These are phyloP conservation scores for Jaculus jaculus DNA, from an alignment of 2,113 vertebrate genomes.

Conservation along the genomic window DNA sequence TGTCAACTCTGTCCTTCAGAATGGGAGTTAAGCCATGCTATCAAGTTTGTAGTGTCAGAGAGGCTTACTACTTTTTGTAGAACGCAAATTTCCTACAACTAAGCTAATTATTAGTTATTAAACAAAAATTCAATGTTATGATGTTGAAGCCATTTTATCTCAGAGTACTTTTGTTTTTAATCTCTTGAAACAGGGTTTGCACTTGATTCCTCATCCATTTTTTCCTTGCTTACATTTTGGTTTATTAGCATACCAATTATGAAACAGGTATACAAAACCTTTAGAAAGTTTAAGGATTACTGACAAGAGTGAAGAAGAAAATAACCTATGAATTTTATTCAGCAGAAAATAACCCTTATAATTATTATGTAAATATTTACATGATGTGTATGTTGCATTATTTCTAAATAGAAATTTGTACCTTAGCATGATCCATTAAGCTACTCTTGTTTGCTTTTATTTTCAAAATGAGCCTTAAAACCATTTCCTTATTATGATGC, in stretches of 20 bases:
- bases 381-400: not conserved
- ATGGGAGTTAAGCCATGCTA: not conserved
- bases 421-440: not conserved
- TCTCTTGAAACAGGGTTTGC: not conserved
- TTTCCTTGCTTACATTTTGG: not conserved
- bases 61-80: not conserved
- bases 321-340: not conserved
- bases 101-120: not conserved
- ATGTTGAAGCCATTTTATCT: not conserved
- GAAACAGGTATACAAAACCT: not conserved
- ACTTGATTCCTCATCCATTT: not conserved
- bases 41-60: not conserved
- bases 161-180: not conserved
- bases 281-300: not conserved
- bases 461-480: not conserved
- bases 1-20: not conserved
- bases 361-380: not conserved
- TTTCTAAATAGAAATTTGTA: not conserved
- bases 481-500: not conserved
- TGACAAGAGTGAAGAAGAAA: not conserved
- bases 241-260: not conserved
- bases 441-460: not conserved
- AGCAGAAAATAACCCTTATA: not conserved
- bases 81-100: not conserved
- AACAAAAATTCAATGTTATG: not conserved